phyloP scores from a whole-genome alignment of 1,140 invertebrate species.

The Formica exsecta region DNA sequence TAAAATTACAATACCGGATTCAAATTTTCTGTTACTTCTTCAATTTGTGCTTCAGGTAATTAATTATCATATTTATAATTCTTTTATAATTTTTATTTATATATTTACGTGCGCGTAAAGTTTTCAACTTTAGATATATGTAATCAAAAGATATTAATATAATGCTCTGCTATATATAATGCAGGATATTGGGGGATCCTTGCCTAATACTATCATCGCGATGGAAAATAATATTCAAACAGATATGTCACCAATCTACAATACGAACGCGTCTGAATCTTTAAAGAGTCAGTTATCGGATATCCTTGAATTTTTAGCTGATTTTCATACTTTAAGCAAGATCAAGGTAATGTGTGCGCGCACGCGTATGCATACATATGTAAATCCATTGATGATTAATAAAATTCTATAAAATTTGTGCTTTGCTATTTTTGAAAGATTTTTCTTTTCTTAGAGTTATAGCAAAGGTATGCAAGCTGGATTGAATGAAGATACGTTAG shows the following conservation, averaged over 20 bases:
- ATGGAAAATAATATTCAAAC: slow-evolving; percentile 87
- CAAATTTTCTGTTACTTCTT: slow-evolving; percentile 96
- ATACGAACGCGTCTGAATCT: slow-evolving; percentile 96
- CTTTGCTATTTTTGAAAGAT: background rate
- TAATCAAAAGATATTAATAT: slow-evolving; percentile 33
- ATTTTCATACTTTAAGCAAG: slow-evolving; percentile 98
- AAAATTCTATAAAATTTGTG: background rate
- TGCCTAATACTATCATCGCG: slow-evolving; percentile 88
- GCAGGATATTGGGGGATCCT: slow-evolving; percentile 92
- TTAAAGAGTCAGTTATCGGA: slow-evolving; percentile 97
- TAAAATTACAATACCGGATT: slow-evolving; percentile 96
- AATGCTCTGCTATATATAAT: background rate
- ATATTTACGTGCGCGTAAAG: background rate
- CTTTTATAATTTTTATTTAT: no score
- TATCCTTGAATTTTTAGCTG: slow-evolving; percentile 97
- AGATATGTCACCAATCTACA: slow-evolving; percentile 88
- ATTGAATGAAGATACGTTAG: slow-evolving; percentile 97
- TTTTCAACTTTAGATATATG: background rate
- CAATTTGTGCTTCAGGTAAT: slow-evolving; percentile 94
- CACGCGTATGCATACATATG: background rate
- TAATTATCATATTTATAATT: slow-evolving; percentile 27
- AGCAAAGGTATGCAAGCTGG: slow-evolving; percentile 92
- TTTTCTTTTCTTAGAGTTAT: slow-evolving; percentile 89
- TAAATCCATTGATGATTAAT: background rate
- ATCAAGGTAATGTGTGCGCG: slow-evolving; percentile 92